phyloP scores from a whole-genome alignment of 1,140 invertebrate genomes.

The Cardiocondyla obscurior region DNA sequence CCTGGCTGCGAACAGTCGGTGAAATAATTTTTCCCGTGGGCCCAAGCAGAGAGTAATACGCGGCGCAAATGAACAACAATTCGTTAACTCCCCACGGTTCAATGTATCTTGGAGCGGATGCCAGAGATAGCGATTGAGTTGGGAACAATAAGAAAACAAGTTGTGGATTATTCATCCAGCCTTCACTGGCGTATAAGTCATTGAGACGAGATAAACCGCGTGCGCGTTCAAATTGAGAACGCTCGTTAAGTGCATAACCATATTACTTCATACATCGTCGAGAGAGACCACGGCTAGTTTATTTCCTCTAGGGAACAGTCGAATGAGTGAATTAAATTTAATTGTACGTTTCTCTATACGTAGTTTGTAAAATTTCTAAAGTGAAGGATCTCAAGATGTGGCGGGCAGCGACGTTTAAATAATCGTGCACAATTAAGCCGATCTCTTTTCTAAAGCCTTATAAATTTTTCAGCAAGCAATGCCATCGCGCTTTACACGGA shows the following conservation, averaged over 20 bases:
- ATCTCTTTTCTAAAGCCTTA: neutral
- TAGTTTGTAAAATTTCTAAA: neutral
- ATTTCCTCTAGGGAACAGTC: neutral
- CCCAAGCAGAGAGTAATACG: neutral
- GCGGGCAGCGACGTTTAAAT: neutral
- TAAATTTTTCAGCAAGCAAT: slow-evolving; percentile 77
- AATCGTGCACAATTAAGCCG: neutral
- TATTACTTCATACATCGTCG: slow-evolving; percentile 13
- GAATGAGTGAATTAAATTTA: neutral
- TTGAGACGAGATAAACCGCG: slow-evolving; percentile 51
- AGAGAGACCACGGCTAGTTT: neutral
- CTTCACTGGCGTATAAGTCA: slow-evolving; percentile 45
- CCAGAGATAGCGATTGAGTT: slow-evolving; percentile 64
- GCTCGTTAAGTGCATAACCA: slow-evolving; percentile 34
- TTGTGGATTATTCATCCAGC: slow-evolving; percentile 42
- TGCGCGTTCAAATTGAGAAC: slow-evolving; percentile 40
- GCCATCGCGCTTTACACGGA: slow-evolving; percentile 76
- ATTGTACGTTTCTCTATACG: neutral
- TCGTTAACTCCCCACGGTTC: slow-evolving; percentile 40
- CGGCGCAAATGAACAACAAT: slow-evolving; percentile 59
- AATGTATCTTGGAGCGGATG: slow-evolving; percentile 63
- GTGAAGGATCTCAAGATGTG: neutral
- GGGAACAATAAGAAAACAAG: slow-evolving; percentile 66
- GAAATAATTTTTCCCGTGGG: slow-evolving; percentile 50
- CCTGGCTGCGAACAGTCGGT: neutral